phyloP scores from a whole-genome alignment of 2,113 vertebrate species.

The Oncorhynchus nerka region DNA sequence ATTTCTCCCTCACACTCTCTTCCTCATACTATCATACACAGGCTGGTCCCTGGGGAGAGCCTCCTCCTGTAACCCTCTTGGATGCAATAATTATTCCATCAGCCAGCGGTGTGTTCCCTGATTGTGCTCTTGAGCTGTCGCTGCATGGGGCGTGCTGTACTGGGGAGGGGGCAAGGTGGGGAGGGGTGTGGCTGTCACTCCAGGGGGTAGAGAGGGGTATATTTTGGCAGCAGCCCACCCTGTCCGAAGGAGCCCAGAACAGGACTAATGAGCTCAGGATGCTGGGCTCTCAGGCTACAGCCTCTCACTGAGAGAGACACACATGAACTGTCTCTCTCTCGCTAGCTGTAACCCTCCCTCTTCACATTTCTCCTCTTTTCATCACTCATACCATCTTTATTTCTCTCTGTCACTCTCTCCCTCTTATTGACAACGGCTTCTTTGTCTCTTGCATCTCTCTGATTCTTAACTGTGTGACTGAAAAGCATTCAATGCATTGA shows the following conservation, averaged over 20 bases:
- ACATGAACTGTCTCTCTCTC: conserved; percentile 3
- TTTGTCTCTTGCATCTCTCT: conserved; percentile 45
- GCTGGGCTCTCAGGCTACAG: conserved; percentile 41
- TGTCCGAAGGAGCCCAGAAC: conserved; percentile 54
- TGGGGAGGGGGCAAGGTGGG: conserved; percentile 15
- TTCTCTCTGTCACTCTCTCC: neutral
- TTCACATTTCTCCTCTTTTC: neutral
- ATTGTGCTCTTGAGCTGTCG: conserved; percentile 80
- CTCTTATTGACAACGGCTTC: conserved; percentile 18
- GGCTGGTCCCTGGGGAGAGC: conserved; percentile 68
- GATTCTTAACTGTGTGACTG: conserved; percentile 39
- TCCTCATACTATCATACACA: conserved; percentile 67
- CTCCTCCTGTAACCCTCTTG: conserved; percentile 69
- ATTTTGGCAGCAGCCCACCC: conserved; percentile 55
- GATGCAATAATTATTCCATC: conserved; percentile 89
- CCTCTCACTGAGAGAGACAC: conserved; percentile 30
- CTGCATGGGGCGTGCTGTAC: conserved; percentile 68
- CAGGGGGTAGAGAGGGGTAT: conserved; percentile 34
- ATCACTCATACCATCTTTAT: neutral
- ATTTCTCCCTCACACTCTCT: conserved; percentile 55
- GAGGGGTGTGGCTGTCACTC: conserved; percentile 69
- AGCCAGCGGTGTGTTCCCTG: conserved; percentile 80
- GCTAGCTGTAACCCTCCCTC: neutral
- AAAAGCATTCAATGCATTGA: conserved; percentile 42
- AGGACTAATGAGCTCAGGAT: conserved; percentile 68